A percentile compares a stretch with the other conserved stretches of the same genome.
phyloP scores from a whole-genome alignment of 2,888 invertebrate species.

The Drosophila falleni region DNA sequence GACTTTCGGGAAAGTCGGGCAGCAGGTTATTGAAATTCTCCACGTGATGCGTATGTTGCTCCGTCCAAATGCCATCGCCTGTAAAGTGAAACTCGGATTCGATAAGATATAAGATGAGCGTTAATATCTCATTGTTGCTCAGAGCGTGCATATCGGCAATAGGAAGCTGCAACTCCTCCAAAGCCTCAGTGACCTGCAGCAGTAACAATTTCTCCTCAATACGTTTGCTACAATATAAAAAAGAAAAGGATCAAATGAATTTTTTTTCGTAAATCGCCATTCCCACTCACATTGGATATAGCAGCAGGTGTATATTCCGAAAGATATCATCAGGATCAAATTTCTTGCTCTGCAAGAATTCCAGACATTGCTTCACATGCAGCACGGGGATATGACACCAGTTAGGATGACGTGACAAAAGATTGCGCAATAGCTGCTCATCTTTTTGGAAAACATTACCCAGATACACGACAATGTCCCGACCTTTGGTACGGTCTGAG shows the following conservation, averaged over 20 bases:
- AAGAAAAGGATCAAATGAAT: background rate
- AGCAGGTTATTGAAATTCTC: constrained; percentile 84
- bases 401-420: constrained; percentile 88
- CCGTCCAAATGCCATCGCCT: constrained; percentile 90
- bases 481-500: constrained; percentile 86
- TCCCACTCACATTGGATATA: constrained; percentile 89
- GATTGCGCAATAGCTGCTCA: constrained; percentile 76
- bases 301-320: constrained; percentile 88
- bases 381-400: constrained; percentile 88
- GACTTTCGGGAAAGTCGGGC: constrained; percentile 84
- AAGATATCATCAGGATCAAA: constrained; percentile 87
- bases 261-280: accelerated
- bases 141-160: constrained; percentile 79
- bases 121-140: constrained; percentile 87
- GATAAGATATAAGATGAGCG: constrained; percentile 89
- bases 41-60: constrained; percentile 83
- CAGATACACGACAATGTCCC: constrained; percentile 85
- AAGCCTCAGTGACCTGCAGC: constrained; percentile 67
- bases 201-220: constrained; percentile 81
- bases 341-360: constrained; percentile 86
- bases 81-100: constrained; percentile 91
- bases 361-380: constrained; percentile 87
- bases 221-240: constrained; percentile 75
- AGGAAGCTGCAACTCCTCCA: constrained; percentile 74
- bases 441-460: constrained; percentile 82